These are phyloP conservation scores for Apis laboriosa DNA, from an alignment of 1,140 invertebrate genomes.

Conservation along the genomic window DNA sequence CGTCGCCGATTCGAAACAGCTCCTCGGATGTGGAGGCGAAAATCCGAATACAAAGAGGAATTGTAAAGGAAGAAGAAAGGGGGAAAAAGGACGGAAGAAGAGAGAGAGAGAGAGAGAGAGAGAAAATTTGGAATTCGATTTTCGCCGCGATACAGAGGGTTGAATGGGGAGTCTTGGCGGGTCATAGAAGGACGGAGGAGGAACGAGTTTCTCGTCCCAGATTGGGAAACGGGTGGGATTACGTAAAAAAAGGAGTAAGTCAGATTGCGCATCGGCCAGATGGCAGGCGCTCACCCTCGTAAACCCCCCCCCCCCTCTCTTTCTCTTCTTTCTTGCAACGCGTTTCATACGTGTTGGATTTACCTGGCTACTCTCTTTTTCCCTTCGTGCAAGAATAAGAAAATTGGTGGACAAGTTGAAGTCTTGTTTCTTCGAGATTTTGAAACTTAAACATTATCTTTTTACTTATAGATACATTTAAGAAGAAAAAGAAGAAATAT, in stretches of 20 bases:
- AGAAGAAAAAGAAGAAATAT: too few relatives aligned
- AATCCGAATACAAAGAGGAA: constrained; percentile 24
- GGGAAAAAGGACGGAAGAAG: constrained; percentile 19
- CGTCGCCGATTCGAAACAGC: constrained; percentile 20
- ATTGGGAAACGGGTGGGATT: constrained; percentile 77
- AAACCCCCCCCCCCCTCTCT: constrained; percentile 38
- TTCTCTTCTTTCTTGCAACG: constrained; percentile 8
- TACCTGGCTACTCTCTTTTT: background rate
- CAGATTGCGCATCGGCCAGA: constrained; percentile 77
- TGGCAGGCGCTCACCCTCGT: constrained; percentile 69
- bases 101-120: background rate
- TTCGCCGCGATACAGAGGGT: constrained; percentile 66
- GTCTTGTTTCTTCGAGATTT: too few relatives aligned
- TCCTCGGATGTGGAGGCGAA: background rate
- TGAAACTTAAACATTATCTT: too few relatives aligned
- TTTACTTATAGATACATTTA: too few relatives aligned
- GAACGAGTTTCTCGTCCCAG: constrained; percentile 73
- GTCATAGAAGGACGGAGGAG: background rate
- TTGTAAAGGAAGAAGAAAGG: constrained; percentile 29
- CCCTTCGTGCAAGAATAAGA: too few relatives aligned
- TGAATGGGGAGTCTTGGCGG: too few relatives aligned
- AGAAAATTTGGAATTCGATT: constrained; percentile 71
- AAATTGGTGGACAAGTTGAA: too few relatives aligned
- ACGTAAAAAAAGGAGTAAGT: constrained; percentile 67
- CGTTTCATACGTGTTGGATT: background rate